Evolutionary conservation across 2,888 invertebrate species (phyloP).

Genomic region (Timandra comae): DNA sequence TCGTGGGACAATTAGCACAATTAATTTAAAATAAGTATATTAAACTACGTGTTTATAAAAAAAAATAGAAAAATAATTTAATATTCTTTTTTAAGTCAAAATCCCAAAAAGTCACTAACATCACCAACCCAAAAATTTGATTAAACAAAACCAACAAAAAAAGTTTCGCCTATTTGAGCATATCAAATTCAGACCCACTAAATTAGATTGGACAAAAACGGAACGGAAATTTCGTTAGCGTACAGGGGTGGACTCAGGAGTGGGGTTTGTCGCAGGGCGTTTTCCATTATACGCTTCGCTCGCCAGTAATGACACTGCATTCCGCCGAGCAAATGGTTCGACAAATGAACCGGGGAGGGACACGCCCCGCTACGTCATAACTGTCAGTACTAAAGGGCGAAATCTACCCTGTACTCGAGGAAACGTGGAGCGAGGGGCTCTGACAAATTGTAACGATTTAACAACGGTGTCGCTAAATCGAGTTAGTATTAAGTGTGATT

Average conservation of each 20-base stretch:
- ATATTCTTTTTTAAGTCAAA: too few species aligned
- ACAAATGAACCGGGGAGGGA: conserved; percentile 69
- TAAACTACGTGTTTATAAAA: too few species aligned
- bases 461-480: conserved; percentile 20
- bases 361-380: conserved; percentile 71
- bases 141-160: conserved; percentile 39
- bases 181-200: conserved; percentile 31
- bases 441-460: conserved; percentile 61
- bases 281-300: conserved; percentile 75
- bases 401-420: too few species aligned
- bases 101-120: conserved; percentile 9
- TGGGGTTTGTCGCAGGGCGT: conserved; percentile 66
- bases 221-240: conserved; percentile 68
- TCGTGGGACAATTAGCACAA: too few species aligned
- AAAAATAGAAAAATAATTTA: too few species aligned
- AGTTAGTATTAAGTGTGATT: too few species aligned
- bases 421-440: too few species aligned
- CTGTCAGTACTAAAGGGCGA: conserved; percentile 52
- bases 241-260: conserved; percentile 43
- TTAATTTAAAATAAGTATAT: too few species aligned
- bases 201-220: conserved; percentile 38
- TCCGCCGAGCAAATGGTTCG: conserved; percentile 72
- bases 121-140: conserved; percentile 10
- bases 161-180: conserved; percentile 41
- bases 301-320: conserved; percentile 73